Evolutionary conservation across 2,888 invertebrate genomes (phyloP).

Genomic region (Hyppa rectilinea): DNA sequence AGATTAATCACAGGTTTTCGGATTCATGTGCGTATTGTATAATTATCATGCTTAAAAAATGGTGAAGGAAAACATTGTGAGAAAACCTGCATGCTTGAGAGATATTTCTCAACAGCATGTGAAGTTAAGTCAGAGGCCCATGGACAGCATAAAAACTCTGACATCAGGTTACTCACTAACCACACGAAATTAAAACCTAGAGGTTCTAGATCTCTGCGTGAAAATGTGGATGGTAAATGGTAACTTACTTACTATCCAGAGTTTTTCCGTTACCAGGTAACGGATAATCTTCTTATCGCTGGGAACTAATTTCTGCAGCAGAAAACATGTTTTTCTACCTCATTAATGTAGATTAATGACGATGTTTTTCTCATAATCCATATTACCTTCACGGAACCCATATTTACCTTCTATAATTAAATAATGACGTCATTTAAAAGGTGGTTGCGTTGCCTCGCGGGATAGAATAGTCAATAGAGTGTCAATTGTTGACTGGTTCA

Average conservation of each 20-base stretch:
- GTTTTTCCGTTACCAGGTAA: neutral
- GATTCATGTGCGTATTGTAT: too few species aligned
- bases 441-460: neutral
- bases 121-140: too few species aligned
- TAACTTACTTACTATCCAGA: neutral
- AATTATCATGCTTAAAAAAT: too few species aligned
- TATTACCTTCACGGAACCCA: neutral
- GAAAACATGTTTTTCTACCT: slow-evolving; percentile 3
- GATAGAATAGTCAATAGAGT: slow-evolving; percentile 19
- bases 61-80: too few species aligned
- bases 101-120: too few species aligned
- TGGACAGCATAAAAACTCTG: too few species aligned
- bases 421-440: slow-evolving; percentile 2
- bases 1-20: neutral
- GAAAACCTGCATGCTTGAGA: too few species aligned
- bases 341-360: slow-evolving; percentile 7
- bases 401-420: neutral
- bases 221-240: neutral
- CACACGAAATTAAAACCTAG: too few species aligned
- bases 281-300: neutral
- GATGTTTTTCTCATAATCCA: neutral
- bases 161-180: too few species aligned
- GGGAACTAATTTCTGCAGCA: neutral
- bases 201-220: neutral
- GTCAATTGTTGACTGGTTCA: slow-evolving; percentile 33